Base-by-base conservation (phyloP, 2,888 invertebrate genomes). In the Sphaerophoria rueppellii region DNA sequence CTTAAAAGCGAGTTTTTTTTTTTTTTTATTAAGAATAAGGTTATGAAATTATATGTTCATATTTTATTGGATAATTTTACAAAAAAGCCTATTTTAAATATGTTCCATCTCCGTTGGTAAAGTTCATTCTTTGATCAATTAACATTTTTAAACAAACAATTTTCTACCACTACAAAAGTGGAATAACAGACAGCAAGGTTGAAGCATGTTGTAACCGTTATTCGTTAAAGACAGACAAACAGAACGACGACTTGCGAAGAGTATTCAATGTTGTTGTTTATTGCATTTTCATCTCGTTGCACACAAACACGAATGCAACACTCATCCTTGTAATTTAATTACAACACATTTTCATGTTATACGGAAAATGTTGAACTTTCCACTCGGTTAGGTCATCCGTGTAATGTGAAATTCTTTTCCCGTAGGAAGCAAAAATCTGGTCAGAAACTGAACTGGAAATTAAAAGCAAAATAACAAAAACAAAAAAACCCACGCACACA, bases 291-390 rank as follows among this genome's bases (percentile, higher is more conserved):
- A 57, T 70, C 52, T 70, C 82, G 65, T 24, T 74, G 78, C 70
- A 71, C 82, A 71, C 57, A 46, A 48, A 67, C 52, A 61, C 46
- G 65, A 60, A 54, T 69, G 52, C 54, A 34, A 60, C 52, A 72
- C 77, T 46, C 65, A 77, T 60, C 65, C 57, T 61, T 16, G 74
- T 82, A 79, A 82, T 79, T 79, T 67, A 82, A 82, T 82, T 82
- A 75, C 65, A 54, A 60, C 74, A 79, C 65, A 79, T 70, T 82
- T 82, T 58, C 72, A 9, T 34, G 14, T 63, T 52, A 24, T 24
- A 63, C 43, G 43, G 52, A 24, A 58, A 70, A 54, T 63, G 57
- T 61, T 14, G 70, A 76, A 54, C 79, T 70, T 79, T 82, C 24
- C 46, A 24, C 54, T 70, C 35, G 79, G 79, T 58, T 71, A 67